phyloP scores from a whole-genome alignment of 2,113 vertebrate species.

The Poeciliopsis occidentalis region DNA sequence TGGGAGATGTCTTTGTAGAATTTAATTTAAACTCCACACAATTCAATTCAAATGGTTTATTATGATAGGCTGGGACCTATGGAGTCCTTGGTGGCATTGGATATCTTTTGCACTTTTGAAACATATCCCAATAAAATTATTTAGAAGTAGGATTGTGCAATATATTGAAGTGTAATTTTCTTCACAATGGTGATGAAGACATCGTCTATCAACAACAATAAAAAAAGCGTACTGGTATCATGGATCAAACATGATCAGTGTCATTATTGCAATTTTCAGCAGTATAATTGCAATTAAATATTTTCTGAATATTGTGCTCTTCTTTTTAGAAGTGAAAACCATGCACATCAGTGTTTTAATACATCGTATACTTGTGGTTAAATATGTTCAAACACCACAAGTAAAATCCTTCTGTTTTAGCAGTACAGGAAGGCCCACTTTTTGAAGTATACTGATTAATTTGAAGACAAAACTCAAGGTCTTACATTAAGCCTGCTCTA shows the following conservation, averaged over 20 bases:
- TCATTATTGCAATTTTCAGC: neutral
- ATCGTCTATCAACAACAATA: neutral
- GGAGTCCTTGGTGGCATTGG: neutral
- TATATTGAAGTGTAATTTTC: too few relatives aligned
- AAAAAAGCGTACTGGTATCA: neutral
- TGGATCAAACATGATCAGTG: neutral
- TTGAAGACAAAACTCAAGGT: conserved; percentile 40
- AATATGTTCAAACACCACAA: conserved; percentile 6
- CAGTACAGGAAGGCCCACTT: conserved; percentile 41
- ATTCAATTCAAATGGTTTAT: neutral
- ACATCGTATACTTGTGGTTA: neutral
- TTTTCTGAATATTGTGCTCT: neutral
- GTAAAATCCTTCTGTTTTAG: conserved; percentile 60
- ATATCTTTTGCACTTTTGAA: neutral
- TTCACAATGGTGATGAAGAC: too few relatives aligned
- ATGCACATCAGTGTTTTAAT: too few relatives aligned
- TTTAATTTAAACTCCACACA: neutral
- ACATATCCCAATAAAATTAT: too few relatives aligned
- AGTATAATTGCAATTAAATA: neutral
- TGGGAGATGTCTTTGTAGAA: conserved; percentile 1
- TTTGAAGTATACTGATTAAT: conserved; percentile 62
- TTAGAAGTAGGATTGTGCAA: too few relatives aligned
- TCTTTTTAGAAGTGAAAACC: neutral
- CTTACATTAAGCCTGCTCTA: neutral
- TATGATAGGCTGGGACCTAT: neutral